Percentiles rank a stretch among this genome's conserved stretches.
phyloP scores from a whole-genome alignment of 2,888 invertebrate species.

The Sylvicola fuscatus region DNA sequence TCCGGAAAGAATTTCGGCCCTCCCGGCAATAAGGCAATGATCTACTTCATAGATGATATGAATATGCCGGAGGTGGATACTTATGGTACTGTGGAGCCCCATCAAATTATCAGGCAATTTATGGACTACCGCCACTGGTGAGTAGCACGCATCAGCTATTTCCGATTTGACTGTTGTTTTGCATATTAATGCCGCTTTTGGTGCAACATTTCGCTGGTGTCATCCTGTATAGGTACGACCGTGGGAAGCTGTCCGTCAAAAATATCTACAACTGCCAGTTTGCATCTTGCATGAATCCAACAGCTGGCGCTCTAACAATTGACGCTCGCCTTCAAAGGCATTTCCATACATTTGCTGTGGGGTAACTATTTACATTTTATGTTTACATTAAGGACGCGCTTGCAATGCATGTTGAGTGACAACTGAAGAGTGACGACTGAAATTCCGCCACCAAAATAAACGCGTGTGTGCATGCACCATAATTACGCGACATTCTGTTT shows the following conservation, averaged over 20 bases:
- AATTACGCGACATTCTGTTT: not conserved
- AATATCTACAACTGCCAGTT: slow-evolving; percentile 90
- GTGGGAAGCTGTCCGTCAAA: slow-evolving; percentile 31
- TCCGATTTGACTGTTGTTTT: no score
- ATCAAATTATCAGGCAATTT: slow-evolving; percentile 81
- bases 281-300: slow-evolving; percentile 91
- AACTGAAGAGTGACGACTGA: no score
- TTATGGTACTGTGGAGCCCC: slow-evolving; percentile 90
- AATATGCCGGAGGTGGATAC: slow-evolving; percentile 95
- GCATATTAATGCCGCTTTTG: no score
- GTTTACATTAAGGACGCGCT: no score
- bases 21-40: slow-evolving; percentile 69
- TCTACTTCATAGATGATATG: slow-evolving; percentile 90
- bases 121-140: slow-evolving; percentile 91
- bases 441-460: no score
- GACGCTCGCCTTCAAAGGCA: slow-evolving; percentile 78
- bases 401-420: no score
- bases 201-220: no score
- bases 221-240: slow-evolving; percentile 57
- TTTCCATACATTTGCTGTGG: slow-evolving; percentile 69
- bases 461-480: no score
- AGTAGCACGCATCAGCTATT: no score
- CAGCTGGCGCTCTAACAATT: slow-evolving; percentile 90
- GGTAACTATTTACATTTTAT: slow-evolving; percentile 29
- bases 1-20: slow-evolving; percentile 87